phyloP scores from a whole-genome alignment of 2,888 invertebrate genomes.

The Eurytoma californica region DNA sequence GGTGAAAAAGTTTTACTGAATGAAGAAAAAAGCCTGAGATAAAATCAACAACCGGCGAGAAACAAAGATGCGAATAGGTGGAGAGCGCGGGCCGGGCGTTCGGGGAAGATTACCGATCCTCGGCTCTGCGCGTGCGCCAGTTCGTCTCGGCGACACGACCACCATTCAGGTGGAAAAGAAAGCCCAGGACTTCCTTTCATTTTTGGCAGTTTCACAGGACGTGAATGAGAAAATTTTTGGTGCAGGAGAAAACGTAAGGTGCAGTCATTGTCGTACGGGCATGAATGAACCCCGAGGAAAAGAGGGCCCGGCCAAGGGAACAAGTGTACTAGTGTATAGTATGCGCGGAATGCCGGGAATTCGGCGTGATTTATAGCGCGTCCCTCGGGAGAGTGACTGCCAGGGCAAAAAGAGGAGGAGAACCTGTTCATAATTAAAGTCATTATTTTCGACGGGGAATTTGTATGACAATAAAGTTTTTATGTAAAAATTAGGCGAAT shows the following conservation, averaged over 20 bases:
- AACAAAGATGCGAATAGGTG: constrained; percentile 53
- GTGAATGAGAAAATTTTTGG: constrained; percentile 60
- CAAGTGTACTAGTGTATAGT: constrained; percentile 70
- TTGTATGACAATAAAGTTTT: constrained; percentile 12
- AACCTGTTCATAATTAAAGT: constrained; percentile 36
- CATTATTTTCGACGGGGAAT: constrained; percentile 20
- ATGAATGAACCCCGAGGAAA: constrained; percentile 66
- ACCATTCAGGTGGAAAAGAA: constrained; percentile 42
- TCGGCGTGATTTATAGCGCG: constrained; percentile 65
- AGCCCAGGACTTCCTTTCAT: constrained; percentile 53
- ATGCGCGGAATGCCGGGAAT: constrained; percentile 67
- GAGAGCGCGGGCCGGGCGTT: constrained; percentile 1
- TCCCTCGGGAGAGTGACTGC: constrained; percentile 11
- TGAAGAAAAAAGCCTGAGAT: constrained; percentile 59
- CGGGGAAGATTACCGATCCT: constrained; percentile 55
- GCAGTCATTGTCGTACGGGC: constrained; percentile 68
- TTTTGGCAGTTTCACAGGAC: constrained; percentile 53
- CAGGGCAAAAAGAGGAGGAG: constrained; percentile 14
- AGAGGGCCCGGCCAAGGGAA: constrained; percentile 57
- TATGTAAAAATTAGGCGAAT: constrained; percentile 7
- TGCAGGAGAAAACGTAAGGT: constrained; percentile 68
- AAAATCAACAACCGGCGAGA: constrained; percentile 68
- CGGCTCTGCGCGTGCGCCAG: not conserved
- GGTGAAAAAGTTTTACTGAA: constrained; percentile 26
- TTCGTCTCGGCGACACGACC: constrained; percentile 60